Percentiles rank a stretch among this genome's conserved stretches.
These are phyloP conservation scores for Steatornis caripensis DNA, from an alignment of 2,113 vertebrate genomes.

Conservation along the genomic window DNA sequence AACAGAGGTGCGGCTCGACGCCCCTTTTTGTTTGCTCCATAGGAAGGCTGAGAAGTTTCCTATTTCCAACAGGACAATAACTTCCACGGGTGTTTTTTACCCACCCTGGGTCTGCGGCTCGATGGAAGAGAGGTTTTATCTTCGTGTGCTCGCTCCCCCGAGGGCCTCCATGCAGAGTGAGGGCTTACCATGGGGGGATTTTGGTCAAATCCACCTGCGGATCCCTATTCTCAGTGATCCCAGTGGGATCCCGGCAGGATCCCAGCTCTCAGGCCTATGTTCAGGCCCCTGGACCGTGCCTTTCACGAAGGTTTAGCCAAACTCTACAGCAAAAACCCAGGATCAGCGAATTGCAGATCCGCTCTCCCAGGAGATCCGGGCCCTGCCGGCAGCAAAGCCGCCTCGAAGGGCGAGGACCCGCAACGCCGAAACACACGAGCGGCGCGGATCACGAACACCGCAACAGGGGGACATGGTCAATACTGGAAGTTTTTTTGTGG, in stretches of 20 bases:
- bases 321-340: background rate
- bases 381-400: background rate
- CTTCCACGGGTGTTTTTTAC: background rate
- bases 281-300: background rate
- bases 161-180: background rate
- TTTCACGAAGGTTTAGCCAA: background rate
- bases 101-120: background rate
- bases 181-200: background rate
- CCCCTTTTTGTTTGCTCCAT: background rate
- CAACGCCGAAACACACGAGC: rapidly evolving
- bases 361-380: background rate
- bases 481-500: background rate
- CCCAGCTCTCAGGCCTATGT: background rate
- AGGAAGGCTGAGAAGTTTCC: background rate
- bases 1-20: background rate
- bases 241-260: rapidly evolving
- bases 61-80: background rate
- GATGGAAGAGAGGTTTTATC: background rate
- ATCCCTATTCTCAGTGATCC: rapidly evolving
- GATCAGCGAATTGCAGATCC: background rate
- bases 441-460: rapidly evolving
- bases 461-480: background rate
- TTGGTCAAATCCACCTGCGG: background rate
- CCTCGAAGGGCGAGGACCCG: background rate
- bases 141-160: rapidly evolving